Evolutionary conservation across 2,888 invertebrate genomes (phyloP), one percentile per base, ranked within the genome.

Genomic region (Galerucella nymphaeae): DNA sequence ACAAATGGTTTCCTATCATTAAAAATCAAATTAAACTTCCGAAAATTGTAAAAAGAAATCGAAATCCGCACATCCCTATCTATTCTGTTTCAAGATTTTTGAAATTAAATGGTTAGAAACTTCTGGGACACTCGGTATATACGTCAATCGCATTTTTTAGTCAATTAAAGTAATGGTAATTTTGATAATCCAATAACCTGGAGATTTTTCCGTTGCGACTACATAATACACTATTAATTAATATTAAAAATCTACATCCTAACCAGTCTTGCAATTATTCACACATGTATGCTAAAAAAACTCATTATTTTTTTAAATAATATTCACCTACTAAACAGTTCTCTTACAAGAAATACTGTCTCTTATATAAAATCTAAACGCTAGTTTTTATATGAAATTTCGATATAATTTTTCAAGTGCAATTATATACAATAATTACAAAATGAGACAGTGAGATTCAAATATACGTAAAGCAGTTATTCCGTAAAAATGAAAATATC

Each of bases 231-330:
- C 61, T 42, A 41, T 14, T 6, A 42, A 11, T 50, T 18, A 53
- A 53, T 68, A 68, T 53, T 41, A 65, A 61, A 69, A 70, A 66
- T 71, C 81, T 82, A 81, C 71, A 75, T 77, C 50, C 85, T 86
- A 86, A 84, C 85, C 86, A 86, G 86, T 86, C 86, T 86, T 86
- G 82, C 84, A 81, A 80, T 53, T 53, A 83, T 84, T 85, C 85
- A 85, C 84, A 82, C 85, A 84, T 84, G 83, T 85, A 83, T 84
- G 83, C 83, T 66, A 73, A 73, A 72, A n/a, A 72, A 64, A 69
- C 68, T 63, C 66, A 50, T 65, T 16, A 61, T 66, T 41, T 30
- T 61, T 61, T 10, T 62, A 4, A 9, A 41, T 62, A 41, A 62
- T 42, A 59, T 42, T 62, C 18, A 42, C 18, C 42, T 41, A 62